These are phyloP conservation scores for Vulpes ferrilata DNA, from an alignment of 2,113 vertebrate genomes.

Conservation along the genomic window DNA sequence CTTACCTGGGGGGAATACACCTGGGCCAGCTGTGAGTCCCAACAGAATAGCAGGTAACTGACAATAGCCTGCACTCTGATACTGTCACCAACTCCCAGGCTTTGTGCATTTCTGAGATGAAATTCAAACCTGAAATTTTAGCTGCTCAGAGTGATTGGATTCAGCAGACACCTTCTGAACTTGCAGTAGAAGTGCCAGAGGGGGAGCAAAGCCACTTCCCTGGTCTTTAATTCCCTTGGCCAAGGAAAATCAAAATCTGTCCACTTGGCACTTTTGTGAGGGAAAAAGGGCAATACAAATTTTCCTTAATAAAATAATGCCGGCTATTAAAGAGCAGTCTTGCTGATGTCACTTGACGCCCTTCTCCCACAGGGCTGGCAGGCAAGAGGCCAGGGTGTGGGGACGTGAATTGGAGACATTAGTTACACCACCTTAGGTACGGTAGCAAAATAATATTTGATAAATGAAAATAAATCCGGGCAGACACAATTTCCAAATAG, in stretches of 20 bases:
- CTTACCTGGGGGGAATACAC: conserved; percentile 90
- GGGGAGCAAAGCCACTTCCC: conserved; percentile 59
- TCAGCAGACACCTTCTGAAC: conserved; percentile 74
- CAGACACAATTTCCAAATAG: conserved; percentile 83
- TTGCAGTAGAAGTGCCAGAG: conserved; percentile 21
- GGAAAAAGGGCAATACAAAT: conserved; percentile 76
- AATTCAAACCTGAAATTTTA: conserved; percentile 80
- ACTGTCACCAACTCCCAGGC: conserved; percentile 78
- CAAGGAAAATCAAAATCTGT: conserved; percentile 68
- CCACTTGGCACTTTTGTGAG: conserved; percentile 68
- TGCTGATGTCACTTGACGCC: conserved; percentile 74
- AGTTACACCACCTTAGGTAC: conserved; percentile 84
- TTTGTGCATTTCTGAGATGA: conserved; percentile 69
- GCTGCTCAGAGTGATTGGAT: conserved; percentile 75
- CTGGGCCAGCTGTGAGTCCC: conserved; percentile 86
- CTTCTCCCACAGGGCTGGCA: conserved; percentile 75
- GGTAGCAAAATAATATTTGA: conserved; percentile 85
- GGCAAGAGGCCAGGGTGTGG: conserved; percentile 75
- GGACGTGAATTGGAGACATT: conserved; percentile 79
- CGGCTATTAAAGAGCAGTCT: conserved; percentile 77
- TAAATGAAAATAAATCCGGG: conserved; percentile 85
- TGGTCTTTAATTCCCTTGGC: conserved; percentile 69
- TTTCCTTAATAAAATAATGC: conserved; percentile 82
- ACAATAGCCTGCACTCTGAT: conserved; percentile 73
- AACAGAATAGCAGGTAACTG: conserved; percentile 83